A percentile compares a stretch with the other conserved stretches of the same genome.
phyloP scores from a whole-genome alignment of 2,888 invertebrate species.

The Lasioglossum lativentre region DNA sequence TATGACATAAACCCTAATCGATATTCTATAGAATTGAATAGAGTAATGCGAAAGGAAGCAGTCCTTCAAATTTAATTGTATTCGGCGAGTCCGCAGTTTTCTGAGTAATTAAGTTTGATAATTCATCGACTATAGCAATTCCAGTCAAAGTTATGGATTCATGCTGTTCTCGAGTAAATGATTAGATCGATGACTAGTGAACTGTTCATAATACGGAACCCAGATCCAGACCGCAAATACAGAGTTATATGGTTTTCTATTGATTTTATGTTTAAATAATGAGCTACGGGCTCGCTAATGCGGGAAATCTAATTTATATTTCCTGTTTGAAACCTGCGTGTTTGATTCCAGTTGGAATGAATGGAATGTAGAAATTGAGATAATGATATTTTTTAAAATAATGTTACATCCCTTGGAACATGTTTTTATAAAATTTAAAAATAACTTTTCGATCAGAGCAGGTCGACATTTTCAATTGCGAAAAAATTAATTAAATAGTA shows the following conservation, averaged over 20 bases:
- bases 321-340: not conserved
- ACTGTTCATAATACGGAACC: not conserved
- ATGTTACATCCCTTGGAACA: not conserved
- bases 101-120: not conserved
- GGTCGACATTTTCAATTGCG: too few relatives aligned
- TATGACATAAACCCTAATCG: conserved; percentile 1
- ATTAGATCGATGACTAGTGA: not conserved
- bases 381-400: not conserved
- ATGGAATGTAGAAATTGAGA: not conserved
- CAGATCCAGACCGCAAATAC: not conserved
- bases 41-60: not conserved
- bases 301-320: not conserved
- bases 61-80: not conserved
- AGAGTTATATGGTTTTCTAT: not conserved
- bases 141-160: not conserved
- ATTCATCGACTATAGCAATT: not conserved
- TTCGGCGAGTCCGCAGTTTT: not conserved
- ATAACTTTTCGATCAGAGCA: not conserved
- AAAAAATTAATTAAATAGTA: not conserved
- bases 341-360: not conserved
- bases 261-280: not conserved
- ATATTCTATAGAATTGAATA: not conserved
- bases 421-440: not conserved
- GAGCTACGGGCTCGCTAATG: not conserved
- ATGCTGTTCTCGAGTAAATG: not conserved